phyloP scores from a whole-genome alignment of 2,888 invertebrate species.

The Macaria notata region DNA sequence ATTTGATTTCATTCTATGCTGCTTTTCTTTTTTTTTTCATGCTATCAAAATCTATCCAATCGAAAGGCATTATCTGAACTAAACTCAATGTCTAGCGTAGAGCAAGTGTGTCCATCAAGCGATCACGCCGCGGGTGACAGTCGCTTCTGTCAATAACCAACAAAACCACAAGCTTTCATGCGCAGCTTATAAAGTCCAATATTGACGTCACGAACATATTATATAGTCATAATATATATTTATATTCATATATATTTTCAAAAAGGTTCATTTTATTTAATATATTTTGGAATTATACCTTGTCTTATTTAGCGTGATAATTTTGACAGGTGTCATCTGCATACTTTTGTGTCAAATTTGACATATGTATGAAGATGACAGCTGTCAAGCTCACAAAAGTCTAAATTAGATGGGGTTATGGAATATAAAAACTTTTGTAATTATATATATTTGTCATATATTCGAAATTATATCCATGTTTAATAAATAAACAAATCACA shows the following conservation, averaged over 20 bases:
- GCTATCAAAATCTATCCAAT: too few relatives aligned
- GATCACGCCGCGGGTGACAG: conserved; percentile 32
- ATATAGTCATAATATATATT: neutral
- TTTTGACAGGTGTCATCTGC: too few relatives aligned
- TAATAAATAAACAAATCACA: too few relatives aligned
- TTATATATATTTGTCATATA: conserved; percentile 21
- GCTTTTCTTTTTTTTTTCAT: neutral
- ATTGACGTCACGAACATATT: conserved; percentile 58
- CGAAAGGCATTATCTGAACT: conserved; percentile 17
- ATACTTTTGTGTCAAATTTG: too few relatives aligned
- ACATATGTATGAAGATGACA: too few relatives aligned
- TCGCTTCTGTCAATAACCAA: conserved; percentile 30
- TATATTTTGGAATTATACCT: neutral
- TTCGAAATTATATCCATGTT: too few relatives aligned
- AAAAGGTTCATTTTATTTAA: conserved; percentile 4
- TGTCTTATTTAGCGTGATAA: too few relatives aligned
- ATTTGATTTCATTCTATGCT: too few relatives aligned
- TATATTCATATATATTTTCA: conserved; percentile 21
- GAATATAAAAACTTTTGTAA: conserved; percentile 1
- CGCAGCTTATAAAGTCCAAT: conserved; percentile 67
- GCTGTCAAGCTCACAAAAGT: too few relatives aligned
- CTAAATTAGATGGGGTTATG: too few relatives aligned
- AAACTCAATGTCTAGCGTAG: conserved; percentile 6
- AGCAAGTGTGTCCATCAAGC: conserved; percentile 4
- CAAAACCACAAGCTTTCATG: conserved; percentile 76